Evolutionary conservation across 2,888 invertebrate genomes (phyloP).

Genomic region (Lithosia quadra): DNA sequence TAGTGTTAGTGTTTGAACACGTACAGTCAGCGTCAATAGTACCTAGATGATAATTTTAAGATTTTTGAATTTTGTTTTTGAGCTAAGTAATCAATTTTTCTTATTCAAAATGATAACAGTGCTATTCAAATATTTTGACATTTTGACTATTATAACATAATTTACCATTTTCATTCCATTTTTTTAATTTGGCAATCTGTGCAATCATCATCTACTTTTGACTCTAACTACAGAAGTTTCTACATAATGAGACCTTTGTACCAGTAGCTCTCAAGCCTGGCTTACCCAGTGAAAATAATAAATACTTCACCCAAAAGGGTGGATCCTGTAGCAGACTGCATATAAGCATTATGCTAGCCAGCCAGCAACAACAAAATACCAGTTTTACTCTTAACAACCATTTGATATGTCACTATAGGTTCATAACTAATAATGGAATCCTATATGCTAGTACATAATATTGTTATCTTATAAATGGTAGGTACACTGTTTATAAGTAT

Average conservation of each 20-base stretch:
- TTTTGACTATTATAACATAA: too few relatives aligned
- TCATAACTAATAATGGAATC: neutral
- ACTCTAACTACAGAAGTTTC: neutral
- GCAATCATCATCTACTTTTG: too few relatives aligned
- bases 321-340: neutral
- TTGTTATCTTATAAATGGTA: neutral
- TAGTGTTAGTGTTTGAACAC: too few relatives aligned
- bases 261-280: neutral
- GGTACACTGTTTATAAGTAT: neutral
- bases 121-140: too few relatives aligned
- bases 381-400: neutral
- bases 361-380: conserved; percentile 1
- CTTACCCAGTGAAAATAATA: neutral
- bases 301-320: neutral
- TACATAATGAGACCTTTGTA: neutral
- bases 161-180: too few relatives aligned
- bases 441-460: too few relatives aligned
- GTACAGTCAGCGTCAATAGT: too few relatives aligned
- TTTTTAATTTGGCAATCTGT: too few relatives aligned
- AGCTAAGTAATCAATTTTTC: too few relatives aligned
- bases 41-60: too few relatives aligned
- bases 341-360: neutral
- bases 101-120: too few relatives aligned
- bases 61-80: too few relatives aligned
- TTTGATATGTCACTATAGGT: neutral